phyloP scores from a whole-genome alignment of 2,113 vertebrate genomes.

The Prinia subflava region DNA sequence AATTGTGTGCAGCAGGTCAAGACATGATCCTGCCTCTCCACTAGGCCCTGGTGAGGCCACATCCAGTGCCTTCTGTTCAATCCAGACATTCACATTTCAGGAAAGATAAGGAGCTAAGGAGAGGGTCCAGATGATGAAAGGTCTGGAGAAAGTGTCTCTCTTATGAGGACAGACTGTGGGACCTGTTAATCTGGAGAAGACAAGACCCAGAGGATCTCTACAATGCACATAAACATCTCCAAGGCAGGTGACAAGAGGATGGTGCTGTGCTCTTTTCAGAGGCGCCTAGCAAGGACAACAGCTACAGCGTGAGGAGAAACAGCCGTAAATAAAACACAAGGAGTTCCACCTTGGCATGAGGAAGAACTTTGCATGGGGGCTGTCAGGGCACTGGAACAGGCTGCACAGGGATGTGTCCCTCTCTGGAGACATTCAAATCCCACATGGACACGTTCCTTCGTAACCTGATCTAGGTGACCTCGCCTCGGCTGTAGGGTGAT shows the following conservation, averaged over 20 bases:
- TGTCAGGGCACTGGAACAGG: neutral
- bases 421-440: neutral
- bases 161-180: neutral
- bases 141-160: neutral
- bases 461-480: neutral
- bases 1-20: neutral
- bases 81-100: neutral
- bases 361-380: neutral
- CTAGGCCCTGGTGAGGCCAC: neutral
- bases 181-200: neutral
- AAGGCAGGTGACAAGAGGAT: no score
- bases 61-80: neutral
- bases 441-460: fast-evolving
- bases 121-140: neutral
- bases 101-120: neutral
- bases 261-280: neutral
- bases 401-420: neutral
- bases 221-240: neutral
- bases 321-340: neutral
- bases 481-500: no score
- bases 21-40: no score
- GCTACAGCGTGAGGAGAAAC: neutral
- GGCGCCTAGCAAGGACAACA: fast-evolving
- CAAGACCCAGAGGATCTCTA: neutral
- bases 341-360: neutral